Conservation (phyloP, 2,113 vertebrate genomes). For the Protomyctophum bolini region DNA sequence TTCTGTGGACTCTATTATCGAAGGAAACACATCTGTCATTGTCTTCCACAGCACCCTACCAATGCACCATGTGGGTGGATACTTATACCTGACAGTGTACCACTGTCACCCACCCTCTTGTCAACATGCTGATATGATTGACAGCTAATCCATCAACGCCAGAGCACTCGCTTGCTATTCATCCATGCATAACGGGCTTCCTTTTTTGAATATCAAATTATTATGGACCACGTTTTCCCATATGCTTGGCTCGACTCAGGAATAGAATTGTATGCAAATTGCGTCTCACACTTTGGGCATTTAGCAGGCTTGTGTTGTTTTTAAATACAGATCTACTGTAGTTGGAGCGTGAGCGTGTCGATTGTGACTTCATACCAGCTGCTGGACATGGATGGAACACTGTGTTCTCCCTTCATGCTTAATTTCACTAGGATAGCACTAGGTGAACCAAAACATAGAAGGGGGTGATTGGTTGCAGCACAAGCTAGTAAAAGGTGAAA, state of each 20-base stretch:
- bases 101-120: conserved; percentile 40
- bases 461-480: too few relatives aligned
- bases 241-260: neutral
- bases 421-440: neutral
- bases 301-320: too few relatives aligned
- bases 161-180: conserved; percentile 24
- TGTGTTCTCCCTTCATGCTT: conserved; percentile 1
- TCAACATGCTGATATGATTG: conserved; percentile 58
- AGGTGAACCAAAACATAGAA: neutral
- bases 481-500: neutral
- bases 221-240: neutral
- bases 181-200: neutral
- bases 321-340: too few relatives aligned
- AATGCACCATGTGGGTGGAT: conserved; percentile 11
- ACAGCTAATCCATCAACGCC: conserved; percentile 50
- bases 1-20: neutral
- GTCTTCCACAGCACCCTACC: too few relatives aligned
- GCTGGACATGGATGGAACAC: too few relatives aligned
- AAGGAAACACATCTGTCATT: too few relatives aligned
- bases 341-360: too few relatives aligned
- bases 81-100: conserved; percentile 30
- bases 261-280: too few relatives aligned
- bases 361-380: too few relatives aligned
- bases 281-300: too few relatives aligned
- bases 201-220: neutral